Evolutionary conservation across 2,797 vertebrate species (phyloP), one percentile per base, ranked within the genome.

Genomic region (Lepus townsendii): DNA sequence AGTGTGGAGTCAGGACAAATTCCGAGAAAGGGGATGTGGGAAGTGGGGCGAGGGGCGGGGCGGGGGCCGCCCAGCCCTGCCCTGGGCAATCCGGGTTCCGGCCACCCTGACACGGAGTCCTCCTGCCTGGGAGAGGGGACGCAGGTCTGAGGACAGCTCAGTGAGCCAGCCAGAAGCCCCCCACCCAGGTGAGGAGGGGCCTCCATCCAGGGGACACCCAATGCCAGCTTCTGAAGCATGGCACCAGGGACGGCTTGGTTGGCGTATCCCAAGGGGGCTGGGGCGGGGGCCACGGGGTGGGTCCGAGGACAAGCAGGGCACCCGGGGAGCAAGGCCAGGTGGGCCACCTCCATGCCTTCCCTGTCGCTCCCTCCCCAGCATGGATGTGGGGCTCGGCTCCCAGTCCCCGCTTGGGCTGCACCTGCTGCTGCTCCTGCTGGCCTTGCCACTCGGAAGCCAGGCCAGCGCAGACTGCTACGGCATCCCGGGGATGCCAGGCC

Each of bases 401-500:
- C 13, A 19, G 68, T 10, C 2, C 57, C 68, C 0, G 9, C 52
- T 69, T 1, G 42, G 72, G 9, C 89, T 97, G 24, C 32, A n/a
- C 17, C 72, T 97, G 2, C 0, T 82, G 5, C 72, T 98, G 5
- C 83, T 98, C 0, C 35, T 98, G 16, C 79, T 98, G 86, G 57
- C 7, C 1, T 8, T 96, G 80, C 83, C 93, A 0, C 95, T 86
- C 3, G 47, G 96, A 77, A 92, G 76, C 68, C 63, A 76, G 19
- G 6, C 13, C 22, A 83, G 84, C 3, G 0, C 10, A 3, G 42
- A 35, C 35, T 98, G 96, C 95, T 98, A 98, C 2, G 98, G 98
- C 7, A 88, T 88, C 42, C 99, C 98, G 7, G 99, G 99, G 3
- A 96, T 99, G 84, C 99, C 99, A 0, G 99, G 99, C 22, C 80